Percentiles rank a stretch among this genome's conserved stretches.
Conservation (phyloP, 2,113 vertebrate genomes). For the Dromiciops gliroides region DNA sequence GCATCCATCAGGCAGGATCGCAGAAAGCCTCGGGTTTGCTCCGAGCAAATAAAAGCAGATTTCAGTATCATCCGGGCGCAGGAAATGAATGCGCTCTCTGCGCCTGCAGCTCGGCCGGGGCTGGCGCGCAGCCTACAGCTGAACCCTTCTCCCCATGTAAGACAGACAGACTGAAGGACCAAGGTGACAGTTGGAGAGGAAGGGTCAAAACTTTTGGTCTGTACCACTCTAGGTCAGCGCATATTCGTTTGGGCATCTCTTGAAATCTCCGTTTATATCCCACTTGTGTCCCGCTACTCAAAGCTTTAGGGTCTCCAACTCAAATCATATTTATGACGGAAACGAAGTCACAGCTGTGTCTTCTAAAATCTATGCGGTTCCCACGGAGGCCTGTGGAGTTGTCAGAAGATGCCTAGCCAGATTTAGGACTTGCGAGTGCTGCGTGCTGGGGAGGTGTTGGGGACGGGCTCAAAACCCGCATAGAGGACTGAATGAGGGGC, state of each 20-base stretch:
- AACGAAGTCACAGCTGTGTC: background rate
- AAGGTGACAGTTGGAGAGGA: background rate
- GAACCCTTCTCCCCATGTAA: background rate
- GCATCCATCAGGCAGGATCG: slow-evolving; percentile 91
- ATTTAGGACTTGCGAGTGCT: background rate
- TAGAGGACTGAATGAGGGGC: background rate
- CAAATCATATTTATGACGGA: background rate
- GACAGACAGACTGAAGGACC: background rate
- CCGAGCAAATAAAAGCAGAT: slow-evolving; percentile 81
- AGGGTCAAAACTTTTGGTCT: background rate
- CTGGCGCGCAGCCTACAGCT: background rate
- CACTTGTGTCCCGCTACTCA: background rate
- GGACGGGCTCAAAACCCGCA: background rate
- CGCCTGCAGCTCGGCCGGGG: background rate
- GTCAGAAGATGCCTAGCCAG: background rate
- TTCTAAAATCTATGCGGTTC: background rate
- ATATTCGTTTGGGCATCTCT: background rate
- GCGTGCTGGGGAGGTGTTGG: background rate
- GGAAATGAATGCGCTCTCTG: slow-evolving; percentile 38
- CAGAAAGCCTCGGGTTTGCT: slow-evolving; percentile 84
- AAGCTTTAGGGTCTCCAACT: background rate
- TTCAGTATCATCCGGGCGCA: slow-evolving; percentile 62
- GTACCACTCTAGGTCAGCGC: background rate
- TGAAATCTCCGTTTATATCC: background rate
- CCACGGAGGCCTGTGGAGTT: background rate